Conservation (phyloP, 2,113 vertebrate species). For the Actinemys pallida region DNA sequence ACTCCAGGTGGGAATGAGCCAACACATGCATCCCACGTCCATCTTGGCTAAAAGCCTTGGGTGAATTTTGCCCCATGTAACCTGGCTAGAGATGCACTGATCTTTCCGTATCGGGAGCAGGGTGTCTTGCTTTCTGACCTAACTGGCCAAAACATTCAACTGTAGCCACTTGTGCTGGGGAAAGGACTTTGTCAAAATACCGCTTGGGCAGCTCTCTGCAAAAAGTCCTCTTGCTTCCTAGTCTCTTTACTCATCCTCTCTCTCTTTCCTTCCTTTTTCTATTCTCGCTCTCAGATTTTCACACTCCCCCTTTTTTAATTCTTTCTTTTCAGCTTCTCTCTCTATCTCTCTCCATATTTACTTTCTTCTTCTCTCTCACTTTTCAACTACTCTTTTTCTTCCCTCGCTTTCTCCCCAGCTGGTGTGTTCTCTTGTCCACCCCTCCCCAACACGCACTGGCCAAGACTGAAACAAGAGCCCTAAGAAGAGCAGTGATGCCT, state of each 20-base stretch:
- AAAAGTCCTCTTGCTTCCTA: neutral
- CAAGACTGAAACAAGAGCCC: slow-evolving; percentile 68
- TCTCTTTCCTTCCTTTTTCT: neutral
- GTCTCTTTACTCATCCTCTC: neutral
- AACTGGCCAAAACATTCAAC: neutral
- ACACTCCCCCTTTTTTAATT: neutral
- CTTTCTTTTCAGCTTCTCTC: neutral
- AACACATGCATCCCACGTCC: neutral
- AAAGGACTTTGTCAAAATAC: neutral
- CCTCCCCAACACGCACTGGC: neutral
- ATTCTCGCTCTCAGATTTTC: neutral
- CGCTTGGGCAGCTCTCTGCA: neutral
- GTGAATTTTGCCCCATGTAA: neutral
- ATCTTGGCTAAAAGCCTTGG: neutral
- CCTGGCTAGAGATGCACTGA: neutral
- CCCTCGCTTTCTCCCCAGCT: neutral
- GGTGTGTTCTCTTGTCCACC: neutral
- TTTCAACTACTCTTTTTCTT: neutral
- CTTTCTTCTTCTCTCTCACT: neutral
- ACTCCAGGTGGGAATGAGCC: neutral
- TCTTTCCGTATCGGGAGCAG: neutral
- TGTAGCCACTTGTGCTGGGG: neutral
- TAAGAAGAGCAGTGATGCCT: slow-evolving; percentile 24
- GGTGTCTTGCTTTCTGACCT: neutral
- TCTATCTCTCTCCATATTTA: neutral